Percentiles rank a stretch among this genome's conserved stretches.
Evolutionary conservation across 2,888 invertebrate genomes (phyloP).

Genomic region (Agrochola litura): DNA sequence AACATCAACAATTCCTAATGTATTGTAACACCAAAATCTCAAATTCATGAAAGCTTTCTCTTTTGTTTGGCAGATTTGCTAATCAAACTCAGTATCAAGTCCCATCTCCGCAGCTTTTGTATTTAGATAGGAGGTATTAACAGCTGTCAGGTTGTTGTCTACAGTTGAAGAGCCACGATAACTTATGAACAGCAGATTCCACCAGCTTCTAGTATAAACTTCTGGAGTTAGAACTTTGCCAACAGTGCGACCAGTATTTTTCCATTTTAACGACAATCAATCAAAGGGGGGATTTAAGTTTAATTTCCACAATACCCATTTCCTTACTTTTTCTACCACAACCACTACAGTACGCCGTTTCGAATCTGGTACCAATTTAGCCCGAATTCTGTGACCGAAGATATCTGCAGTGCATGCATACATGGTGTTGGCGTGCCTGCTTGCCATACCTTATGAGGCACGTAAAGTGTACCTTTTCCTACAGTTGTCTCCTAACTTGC

Average conservation of each 20-base stretch:
- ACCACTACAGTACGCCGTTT: neutral
- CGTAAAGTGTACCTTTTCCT: conserved; percentile 50
- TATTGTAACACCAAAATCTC: neutral
- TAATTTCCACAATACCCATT: neutral
- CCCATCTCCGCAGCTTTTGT: neutral
- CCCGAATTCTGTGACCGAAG: neutral
- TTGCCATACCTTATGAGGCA: conserved; percentile 40
- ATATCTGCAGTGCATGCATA: conserved; percentile 35
- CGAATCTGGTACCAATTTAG: neutral
- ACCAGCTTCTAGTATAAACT: neutral
- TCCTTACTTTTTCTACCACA: neutral
- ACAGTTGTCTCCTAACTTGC: conserved; percentile 57
- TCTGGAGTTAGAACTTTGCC: neutral
- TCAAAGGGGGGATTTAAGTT: neutral
- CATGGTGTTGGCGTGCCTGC: conserved; percentile 56
- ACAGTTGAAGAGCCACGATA: neutral
- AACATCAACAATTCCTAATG: neutral
- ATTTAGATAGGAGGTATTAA: neutral
- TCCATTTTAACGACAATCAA: neutral
- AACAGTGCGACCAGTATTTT: neutral
- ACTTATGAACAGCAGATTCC: neutral
- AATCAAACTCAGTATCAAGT: neutral
- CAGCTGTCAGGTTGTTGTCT: neutral
- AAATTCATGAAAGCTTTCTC: neutral
- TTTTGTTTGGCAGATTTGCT: neutral